phyloP scores from a whole-genome alignment of 2,113 vertebrate genomes.

The Rhipidura dahli region DNA sequence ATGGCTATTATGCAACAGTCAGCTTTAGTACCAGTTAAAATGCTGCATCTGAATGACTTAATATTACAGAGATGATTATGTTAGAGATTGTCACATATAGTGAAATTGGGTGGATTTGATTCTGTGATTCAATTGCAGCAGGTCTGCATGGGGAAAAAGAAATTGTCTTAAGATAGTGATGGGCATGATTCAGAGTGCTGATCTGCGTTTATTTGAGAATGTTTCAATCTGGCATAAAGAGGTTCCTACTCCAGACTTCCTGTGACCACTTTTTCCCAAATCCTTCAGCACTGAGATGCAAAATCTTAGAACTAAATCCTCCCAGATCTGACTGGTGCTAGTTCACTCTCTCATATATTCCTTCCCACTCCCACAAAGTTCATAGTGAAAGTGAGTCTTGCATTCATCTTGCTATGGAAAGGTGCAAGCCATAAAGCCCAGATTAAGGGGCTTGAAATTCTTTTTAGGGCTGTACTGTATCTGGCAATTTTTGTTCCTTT shows the following conservation, averaged over 20 bases:
- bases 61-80: not conserved
- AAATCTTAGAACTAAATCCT: not conserved
- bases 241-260: not conserved
- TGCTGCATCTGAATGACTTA: not conserved
- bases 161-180: not conserved
- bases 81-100: not conserved
- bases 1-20: not conserved
- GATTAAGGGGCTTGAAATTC: not conserved
- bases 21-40: not conserved
- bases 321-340: not conserved
- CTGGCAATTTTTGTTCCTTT: constrained; percentile 20
- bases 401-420: not conserved
- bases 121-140: not conserved
- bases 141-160: not conserved
- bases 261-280: not conserved
- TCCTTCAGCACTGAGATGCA: not conserved
- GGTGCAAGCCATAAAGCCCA: not conserved
- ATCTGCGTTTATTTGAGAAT: not conserved
- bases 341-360: not conserved
- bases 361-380: not conserved
- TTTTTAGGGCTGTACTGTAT: not conserved
- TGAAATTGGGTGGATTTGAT: not conserved
- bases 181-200: not conserved
- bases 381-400: not conserved
- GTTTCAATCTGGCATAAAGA: not conserved